Conservation (phyloP, 2,888 invertebrate genomes). For the Chydorus sphaericus region DNA sequence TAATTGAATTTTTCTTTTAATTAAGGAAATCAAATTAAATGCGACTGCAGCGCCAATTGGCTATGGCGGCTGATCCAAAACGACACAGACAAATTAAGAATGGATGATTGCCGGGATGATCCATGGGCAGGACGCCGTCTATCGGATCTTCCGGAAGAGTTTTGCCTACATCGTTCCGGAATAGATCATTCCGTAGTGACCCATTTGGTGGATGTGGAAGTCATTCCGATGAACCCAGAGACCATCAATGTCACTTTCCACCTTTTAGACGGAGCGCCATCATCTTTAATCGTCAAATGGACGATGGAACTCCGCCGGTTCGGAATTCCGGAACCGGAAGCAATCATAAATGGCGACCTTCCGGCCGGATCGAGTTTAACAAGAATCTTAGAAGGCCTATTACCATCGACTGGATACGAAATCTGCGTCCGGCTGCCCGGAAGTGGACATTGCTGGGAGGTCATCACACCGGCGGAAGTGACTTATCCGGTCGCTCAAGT, state of each 20-base stretch:
- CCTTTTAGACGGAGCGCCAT: neutral
- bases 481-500: conserved; percentile 19
- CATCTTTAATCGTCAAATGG: neutral
- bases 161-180: no score
- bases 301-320: neutral
- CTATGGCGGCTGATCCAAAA: conserved; percentile 1
- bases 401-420: neutral
- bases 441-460: conserved; percentile 14
- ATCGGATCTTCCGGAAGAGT: neutral
- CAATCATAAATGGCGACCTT: neutral
- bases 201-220: neutral
- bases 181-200: neutral
- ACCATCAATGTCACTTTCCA: neutral
- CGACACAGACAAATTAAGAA: neutral
- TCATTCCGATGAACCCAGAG: neutral
- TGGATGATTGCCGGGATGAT: neutral
- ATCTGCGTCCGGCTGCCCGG: neutral
- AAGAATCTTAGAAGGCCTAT: neutral
- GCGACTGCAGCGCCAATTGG: conserved; percentile 10
- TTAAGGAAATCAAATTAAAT: conserved; percentile 6
- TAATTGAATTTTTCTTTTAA: neutral
- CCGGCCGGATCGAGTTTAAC: neutral
- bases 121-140: neutral
- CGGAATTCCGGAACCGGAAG: neutral
- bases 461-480: conserved; percentile 17